Evolutionary conservation across 2,888 invertebrate species (phyloP).

Genomic region (Melanotus villosus): DNA sequence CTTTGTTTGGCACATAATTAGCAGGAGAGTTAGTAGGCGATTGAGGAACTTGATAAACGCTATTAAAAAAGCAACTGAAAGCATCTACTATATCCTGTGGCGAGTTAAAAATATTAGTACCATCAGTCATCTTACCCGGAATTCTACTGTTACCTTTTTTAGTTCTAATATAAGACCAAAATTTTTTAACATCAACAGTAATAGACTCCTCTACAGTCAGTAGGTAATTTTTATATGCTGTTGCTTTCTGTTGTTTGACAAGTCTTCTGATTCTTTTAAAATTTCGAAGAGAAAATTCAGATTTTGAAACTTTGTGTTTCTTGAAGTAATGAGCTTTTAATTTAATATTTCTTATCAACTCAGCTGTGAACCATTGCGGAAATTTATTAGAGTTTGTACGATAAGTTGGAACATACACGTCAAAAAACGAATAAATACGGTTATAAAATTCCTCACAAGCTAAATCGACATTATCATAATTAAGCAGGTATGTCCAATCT

Average conservation of each 20-base stretch:
- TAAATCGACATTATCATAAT: neutral
- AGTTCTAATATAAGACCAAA: neutral
- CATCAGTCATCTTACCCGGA: neutral
- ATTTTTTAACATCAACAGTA: neutral
- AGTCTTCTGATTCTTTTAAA: too few relatives aligned
- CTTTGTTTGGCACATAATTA: too few relatives aligned
- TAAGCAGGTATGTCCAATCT: neutral
- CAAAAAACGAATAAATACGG: neutral
- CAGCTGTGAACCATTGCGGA: neutral
- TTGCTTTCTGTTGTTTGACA: too few relatives aligned
- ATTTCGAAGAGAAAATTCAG: too few relatives aligned
- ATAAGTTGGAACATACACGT: neutral
- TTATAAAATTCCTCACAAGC: neutral
- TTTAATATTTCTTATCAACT: neutral
- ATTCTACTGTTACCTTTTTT: slow-evolving; percentile 11
- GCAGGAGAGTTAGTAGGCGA: neutral
- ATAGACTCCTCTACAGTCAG: neutral
- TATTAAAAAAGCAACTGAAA: neutral
- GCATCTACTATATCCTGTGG: slow-evolving; percentile 6
- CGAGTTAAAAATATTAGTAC: neutral
- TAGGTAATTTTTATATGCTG: neutral
- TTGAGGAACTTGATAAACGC: too few relatives aligned
- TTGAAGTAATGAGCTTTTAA: neutral
- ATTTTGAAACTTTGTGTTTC: neutral
- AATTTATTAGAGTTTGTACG: neutral